A percentile compares a stretch with the other conserved stretches of the same genome.
phyloP scores from a whole-genome alignment of 2,113 vertebrate species.

The Mustelus asterias region DNA sequence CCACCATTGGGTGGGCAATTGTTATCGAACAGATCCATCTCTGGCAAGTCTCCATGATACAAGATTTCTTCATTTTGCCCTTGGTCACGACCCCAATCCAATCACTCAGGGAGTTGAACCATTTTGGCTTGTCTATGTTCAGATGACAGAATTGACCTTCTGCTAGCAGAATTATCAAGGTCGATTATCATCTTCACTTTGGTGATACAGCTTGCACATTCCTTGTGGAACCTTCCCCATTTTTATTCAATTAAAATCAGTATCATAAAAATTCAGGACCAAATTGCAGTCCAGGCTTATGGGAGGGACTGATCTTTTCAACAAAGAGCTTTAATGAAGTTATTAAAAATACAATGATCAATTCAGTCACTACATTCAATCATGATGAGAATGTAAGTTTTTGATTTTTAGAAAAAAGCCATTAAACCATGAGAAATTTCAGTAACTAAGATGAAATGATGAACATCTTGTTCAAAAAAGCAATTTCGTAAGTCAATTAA shows the following conservation, averaged over 20 bases:
- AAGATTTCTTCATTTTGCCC: too few species aligned
- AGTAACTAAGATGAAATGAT: background rate
- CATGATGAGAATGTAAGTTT: background rate
- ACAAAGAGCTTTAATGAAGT: background rate
- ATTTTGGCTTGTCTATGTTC: background rate
- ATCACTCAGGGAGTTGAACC: too few species aligned
- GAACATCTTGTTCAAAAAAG: background rate
- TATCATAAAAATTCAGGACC: background rate
- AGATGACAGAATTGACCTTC: background rate
- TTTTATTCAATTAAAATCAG: background rate
- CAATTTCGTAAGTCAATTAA: background rate
- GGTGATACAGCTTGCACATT: background rate
- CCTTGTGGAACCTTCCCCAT: background rate
- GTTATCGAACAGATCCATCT: too few species aligned
- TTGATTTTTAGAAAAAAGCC: background rate
- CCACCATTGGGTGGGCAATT: too few species aligned
- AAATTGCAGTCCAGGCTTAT: background rate
- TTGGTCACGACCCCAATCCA: too few species aligned
- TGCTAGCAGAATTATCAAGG: background rate
- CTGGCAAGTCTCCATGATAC: too few species aligned
- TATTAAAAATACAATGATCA: background rate
- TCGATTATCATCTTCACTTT: background rate
- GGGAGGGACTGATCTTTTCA: background rate
- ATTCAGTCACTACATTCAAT: background rate
- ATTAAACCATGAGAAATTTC: background rate